Percentiles rank a stretch among this genome's conserved stretches.
phyloP scores from a whole-genome alignment of 2,888 invertebrate species.

The Hyppa rectilinea region DNA sequence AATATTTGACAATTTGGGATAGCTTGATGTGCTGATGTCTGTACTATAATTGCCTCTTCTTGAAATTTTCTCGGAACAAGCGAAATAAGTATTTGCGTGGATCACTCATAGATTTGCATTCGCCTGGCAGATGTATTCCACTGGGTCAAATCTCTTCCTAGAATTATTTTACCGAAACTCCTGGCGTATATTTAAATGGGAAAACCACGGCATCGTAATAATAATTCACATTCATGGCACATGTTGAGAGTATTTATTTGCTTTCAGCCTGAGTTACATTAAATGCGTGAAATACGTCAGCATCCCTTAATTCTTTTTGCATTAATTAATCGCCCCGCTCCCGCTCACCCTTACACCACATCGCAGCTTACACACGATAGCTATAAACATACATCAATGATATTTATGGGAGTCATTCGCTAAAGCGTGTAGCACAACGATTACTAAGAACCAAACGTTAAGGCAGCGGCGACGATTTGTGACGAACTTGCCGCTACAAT shows the following conservation, averaged over 20 bases:
- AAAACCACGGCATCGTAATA: neutral
- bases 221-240: neutral
- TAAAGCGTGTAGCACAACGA: slow-evolving; percentile 81
- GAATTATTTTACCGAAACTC: neutral
- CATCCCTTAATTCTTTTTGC: too few relatives aligned
- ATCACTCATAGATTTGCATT: neutral
- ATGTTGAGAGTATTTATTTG: neutral
- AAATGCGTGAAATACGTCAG: neutral
- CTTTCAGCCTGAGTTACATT: neutral
- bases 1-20: too few relatives aligned
- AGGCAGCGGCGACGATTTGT: slow-evolving; percentile 77
- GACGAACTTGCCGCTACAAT: slow-evolving; percentile 65
- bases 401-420: slow-evolving; percentile 87
- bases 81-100: neutral
- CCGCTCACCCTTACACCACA: slow-evolving; percentile 42
- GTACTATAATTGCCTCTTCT: too few relatives aligned
- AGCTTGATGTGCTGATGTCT: too few relatives aligned
- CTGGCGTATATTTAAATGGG: neutral
- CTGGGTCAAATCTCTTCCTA: neutral
- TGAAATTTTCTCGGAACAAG: too few relatives aligned
- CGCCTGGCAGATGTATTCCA: too few relatives aligned
- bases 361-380: slow-evolving; percentile 65
- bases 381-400: slow-evolving; percentile 87
- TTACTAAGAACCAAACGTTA: slow-evolving; percentile 83
- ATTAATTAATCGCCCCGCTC: slow-evolving; percentile 27